phyloP scores from a whole-genome alignment of 2,113 vertebrate genomes.

The Ailurus styani region DNA sequence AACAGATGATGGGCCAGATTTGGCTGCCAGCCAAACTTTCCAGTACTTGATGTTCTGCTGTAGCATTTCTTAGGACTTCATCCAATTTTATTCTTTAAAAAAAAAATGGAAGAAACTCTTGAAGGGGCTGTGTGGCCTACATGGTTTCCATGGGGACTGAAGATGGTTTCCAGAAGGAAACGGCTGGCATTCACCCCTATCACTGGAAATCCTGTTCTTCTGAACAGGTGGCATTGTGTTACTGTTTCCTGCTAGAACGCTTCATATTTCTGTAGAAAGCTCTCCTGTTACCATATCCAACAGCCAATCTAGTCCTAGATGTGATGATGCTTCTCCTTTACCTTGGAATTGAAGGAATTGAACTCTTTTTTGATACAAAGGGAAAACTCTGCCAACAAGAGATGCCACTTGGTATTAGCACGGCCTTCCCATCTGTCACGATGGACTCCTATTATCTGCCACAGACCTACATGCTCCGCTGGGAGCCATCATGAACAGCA shows the following conservation, averaged over 20 bases:
- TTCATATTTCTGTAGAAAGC: background rate
- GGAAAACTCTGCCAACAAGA: background rate
- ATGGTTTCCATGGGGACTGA: background rate
- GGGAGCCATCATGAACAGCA: slow-evolving; percentile 86
- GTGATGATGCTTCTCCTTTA: background rate
- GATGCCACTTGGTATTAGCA: background rate
- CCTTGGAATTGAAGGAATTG: background rate
- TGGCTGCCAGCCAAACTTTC: background rate
- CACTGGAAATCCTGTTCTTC: background rate
- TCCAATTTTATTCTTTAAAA: background rate
- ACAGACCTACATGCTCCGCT: slow-evolving; percentile 92
- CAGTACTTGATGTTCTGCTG: background rate
- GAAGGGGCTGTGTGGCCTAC: background rate
- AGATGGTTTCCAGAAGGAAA: background rate
- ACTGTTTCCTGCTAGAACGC: background rate
- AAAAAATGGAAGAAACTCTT: background rate
- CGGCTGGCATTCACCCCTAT: background rate
- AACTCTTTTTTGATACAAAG: background rate
- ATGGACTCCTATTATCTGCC: slow-evolving; percentile 87
- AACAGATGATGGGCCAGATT: background rate
- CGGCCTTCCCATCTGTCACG: background rate
- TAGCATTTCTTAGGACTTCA: background rate
- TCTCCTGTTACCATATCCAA: background rate
- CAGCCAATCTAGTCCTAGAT: background rate
- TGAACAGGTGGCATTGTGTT: background rate